phyloP scores from a whole-genome alignment of 2,113 vertebrate species.

The Hippocampus comes region DNA sequence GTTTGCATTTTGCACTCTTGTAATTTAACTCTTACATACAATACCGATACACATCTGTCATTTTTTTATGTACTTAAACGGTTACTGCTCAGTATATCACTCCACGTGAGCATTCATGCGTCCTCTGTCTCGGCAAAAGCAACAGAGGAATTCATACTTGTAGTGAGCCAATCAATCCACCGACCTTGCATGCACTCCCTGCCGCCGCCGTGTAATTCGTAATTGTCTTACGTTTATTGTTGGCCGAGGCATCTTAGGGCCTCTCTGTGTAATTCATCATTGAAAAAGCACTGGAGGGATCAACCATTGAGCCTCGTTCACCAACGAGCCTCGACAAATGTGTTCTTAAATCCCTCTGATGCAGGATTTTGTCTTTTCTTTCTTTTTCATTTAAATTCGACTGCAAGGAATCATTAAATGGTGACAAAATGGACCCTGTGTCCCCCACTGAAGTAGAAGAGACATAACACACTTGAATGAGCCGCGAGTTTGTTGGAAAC shows the following conservation, averaged over 20 bases:
- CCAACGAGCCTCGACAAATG: background rate
- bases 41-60: no score
- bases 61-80: no score
- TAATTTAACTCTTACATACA: no score
- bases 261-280: slow-evolving; percentile 31
- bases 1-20: no score
- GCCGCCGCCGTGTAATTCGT: slow-evolving; percentile 30
- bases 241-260: slow-evolving; percentile 15
- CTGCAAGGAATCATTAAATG: background rate
- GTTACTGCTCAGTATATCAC: background rate
- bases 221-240: slow-evolving; percentile 10
- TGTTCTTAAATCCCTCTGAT: background rate
- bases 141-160: slow-evolving; percentile 45
- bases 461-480: background rate
- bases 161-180: slow-evolving; percentile 35
- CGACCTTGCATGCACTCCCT: background rate
- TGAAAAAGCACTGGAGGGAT: slow-evolving; percentile 6
- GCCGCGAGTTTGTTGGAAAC: background rate
- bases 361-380: background rate
- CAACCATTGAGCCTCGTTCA: background rate
- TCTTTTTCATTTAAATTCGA: background rate
- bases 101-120: slow-evolving; percentile 31
- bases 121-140: slow-evolving; percentile 37
- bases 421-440: background rate
- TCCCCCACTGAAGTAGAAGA: background rate